Evolutionary conservation across 2,888 invertebrate genomes (phyloP).

Genomic region (Nomada goodeniana): DNA sequence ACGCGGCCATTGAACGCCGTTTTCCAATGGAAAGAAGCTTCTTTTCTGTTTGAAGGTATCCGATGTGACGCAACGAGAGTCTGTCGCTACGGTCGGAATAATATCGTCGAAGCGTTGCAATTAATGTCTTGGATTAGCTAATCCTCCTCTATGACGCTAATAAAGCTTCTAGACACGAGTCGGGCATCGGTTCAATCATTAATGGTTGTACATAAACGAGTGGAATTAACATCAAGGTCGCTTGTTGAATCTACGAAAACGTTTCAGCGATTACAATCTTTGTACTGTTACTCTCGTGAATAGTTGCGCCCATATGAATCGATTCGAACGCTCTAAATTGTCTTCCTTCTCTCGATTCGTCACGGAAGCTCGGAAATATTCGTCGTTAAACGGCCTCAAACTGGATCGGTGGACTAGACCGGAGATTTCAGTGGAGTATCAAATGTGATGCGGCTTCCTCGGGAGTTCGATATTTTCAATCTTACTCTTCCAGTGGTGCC

Average conservation of each 20-base stretch:
- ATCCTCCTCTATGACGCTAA: constrained; percentile 13
- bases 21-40: not conserved
- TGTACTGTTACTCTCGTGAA: constrained; percentile 66
- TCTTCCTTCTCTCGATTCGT: constrained; percentile 16
- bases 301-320: constrained; percentile 41
- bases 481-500: too few relatives aligned
- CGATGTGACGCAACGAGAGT: constrained; percentile 6
- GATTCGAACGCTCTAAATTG: constrained; percentile 65
- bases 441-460: constrained; percentile 15
- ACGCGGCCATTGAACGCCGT: not conserved
- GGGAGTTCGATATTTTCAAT: too few relatives aligned
- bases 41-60: not conserved
- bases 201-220: constrained; percentile 37
- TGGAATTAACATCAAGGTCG: constrained; percentile 35
- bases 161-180: constrained; percentile 22
- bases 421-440: constrained; percentile 45
- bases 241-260: constrained; percentile 48
- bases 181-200: constrained; percentile 10
- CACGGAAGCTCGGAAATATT: constrained; percentile 49
- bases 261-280: constrained; percentile 61
- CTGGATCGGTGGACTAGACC: constrained; percentile 42
- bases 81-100: constrained; percentile 5
- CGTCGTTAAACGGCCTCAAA: constrained; percentile 20
- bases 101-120: constrained; percentile 12
- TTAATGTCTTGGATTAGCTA: constrained; percentile 21